Base-by-base conservation (phyloP, 2,797 vertebrate species). In the Enteromius thamalakanensis region DNA sequence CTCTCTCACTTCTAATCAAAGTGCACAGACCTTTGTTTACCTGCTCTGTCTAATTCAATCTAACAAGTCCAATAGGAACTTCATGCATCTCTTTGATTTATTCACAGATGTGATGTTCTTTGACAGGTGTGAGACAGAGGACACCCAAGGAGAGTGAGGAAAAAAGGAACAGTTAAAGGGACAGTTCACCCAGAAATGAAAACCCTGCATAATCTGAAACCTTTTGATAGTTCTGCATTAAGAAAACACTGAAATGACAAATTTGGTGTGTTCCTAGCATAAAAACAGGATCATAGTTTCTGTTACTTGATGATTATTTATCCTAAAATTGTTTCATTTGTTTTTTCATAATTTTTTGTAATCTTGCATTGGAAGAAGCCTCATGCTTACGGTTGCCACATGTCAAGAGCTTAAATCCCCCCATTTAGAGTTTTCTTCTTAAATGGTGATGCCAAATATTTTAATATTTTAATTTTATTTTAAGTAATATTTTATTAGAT, bases 51-150 rank as follows among this genome's bases (percentile, higher is more conserved):
- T 81, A 60, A 81, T 71, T 81, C 68, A 81, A 49, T 81, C 53
- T 32, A 81, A 71, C 68, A 71, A 19, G 40, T 47, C 68, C 40
- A 71, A 47, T 49, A 47, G 19, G 26, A 81, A 60, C 79, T 60
- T 71, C 40, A 34, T 81, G 79, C 26, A 21, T 67, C 23, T 37
- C 29, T 78, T 78, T 67, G 76, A 78, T 78, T 78, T 45, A 19
- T 49, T 26, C 23, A 45, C 47, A 69, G 32, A 82, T 53, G 42
- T 42, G n/a, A 75, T 75, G 58, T 74, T 42, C 37, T 71, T 26
- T 75, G 62, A 74, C 79, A 75, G 53, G 69, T 84, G 69, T 51
- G n/a, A 70, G 80, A 82, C 34, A 67, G 78, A 81, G 21, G 74
- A 78, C 64, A 69, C 23, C 64, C 49, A 83, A 47, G 51, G 64